phyloP scores from a whole-genome alignment of 2,888 invertebrate genomes.

The Bombylius major region DNA sequence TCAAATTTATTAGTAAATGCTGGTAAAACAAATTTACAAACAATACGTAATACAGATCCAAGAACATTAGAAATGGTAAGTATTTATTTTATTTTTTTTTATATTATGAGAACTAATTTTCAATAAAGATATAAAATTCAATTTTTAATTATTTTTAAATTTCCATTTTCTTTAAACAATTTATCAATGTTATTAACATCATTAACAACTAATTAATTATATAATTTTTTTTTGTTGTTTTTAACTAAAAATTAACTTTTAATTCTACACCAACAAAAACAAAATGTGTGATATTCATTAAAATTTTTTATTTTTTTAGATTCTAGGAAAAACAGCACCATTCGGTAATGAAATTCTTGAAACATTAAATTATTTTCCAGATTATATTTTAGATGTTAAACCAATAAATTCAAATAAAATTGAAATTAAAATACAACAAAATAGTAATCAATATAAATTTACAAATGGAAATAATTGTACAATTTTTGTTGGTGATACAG shows the following conservation, averaged over 20 bases:
- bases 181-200: too few species aligned
- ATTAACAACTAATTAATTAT: background rate
- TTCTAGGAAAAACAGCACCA: slow-evolving; percentile 59
- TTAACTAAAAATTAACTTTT: too few species aligned
- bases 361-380: slow-evolving; percentile 48
- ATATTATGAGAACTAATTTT: background rate
- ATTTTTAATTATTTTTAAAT: too few species aligned
- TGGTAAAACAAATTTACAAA: slow-evolving; percentile 52
- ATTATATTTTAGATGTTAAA: slow-evolving; percentile 41
- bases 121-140: background rate
- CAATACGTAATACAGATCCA: slow-evolving; percentile 52
- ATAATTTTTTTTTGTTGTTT: background rate
- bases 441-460: slow-evolving; percentile 38
- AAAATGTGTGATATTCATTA: background rate
- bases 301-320: slow-evolving; percentile 34
- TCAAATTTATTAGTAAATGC: slow-evolving; percentile 50
- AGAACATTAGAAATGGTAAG: slow-evolving; percentile 57
- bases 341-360: slow-evolving; percentile 55
- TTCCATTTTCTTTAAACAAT: too few species aligned
- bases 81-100: slow-evolving; percentile 16
- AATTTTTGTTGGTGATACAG: slow-evolving; percentile 51
- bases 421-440: slow-evolving; percentile 30
- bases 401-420: slow-evolving; percentile 29
- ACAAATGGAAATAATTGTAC: slow-evolving; percentile 29
- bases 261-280: too few species aligned